Evolutionary conservation across 1,140 invertebrate species (phyloP).

Genomic region (Zaprionus ghesquierei): DNA sequence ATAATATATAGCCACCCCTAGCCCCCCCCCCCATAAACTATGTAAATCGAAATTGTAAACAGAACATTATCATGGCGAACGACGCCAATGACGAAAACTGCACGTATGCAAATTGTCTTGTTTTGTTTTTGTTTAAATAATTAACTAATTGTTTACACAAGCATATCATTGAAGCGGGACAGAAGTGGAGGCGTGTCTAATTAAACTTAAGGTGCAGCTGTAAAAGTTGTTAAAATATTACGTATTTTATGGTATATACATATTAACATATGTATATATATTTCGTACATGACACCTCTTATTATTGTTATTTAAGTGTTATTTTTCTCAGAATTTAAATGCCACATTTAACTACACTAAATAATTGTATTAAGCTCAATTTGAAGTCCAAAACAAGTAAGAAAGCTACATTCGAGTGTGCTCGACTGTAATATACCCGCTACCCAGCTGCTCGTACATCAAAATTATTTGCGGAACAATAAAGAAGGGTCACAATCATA

Average conservation of each 20-base stretch:
- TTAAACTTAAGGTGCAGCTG: not conserved
- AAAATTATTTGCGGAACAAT: too few species aligned
- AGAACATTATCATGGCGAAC: slow-evolving; percentile 8
- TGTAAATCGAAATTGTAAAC: slow-evolving; percentile 5
- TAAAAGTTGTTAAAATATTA: slow-evolving; percentile 2
- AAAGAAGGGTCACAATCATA: too few species aligned
- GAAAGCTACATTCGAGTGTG: too few species aligned
- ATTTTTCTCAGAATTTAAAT: not conserved
- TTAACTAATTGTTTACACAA: slow-evolving; percentile 13
- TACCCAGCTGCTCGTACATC: too few species aligned
- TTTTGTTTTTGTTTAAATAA: slow-evolving; percentile 6
- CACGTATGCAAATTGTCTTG: slow-evolving; percentile 27
- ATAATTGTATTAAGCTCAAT: not conserved
- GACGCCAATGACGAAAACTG: not conserved
- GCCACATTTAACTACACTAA: not conserved
- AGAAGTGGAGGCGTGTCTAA: not conserved
- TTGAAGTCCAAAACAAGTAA: not conserved
- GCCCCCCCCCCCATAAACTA: not conserved
- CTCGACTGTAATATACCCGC: too few species aligned
- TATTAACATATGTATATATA: too few species aligned
- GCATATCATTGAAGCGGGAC: not conserved
- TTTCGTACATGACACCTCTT: not conserved
- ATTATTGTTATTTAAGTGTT: slow-evolving; percentile 6
- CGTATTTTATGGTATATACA: not conserved
- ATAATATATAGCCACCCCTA: too few species aligned